Percentiles rank a stretch among this genome's conserved stretches.
phyloP scores from a whole-genome alignment of 2,888 invertebrate genomes.

The Sturmia bella region DNA sequence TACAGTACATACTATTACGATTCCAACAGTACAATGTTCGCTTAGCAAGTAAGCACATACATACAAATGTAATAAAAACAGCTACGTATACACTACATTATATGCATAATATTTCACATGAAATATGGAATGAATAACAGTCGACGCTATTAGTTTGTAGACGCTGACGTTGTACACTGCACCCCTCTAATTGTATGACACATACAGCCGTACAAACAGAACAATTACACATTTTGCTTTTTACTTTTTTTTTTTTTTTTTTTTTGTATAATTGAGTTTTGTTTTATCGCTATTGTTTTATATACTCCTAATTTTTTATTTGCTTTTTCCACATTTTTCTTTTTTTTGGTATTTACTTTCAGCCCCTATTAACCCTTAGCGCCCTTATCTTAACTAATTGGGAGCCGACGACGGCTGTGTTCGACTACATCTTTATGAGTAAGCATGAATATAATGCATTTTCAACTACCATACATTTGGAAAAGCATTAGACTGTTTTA shows the following conservation, averaged over 20 bases:
- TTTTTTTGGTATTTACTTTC: conserved; percentile 46
- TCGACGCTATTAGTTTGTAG: conserved; percentile 49
- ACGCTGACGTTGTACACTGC: conserved; percentile 48
- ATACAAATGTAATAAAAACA: background rate
- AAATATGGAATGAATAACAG: conserved; percentile 51
- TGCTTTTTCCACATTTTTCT: background rate
- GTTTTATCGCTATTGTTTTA: conserved; percentile 23
- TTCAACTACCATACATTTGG: conserved; percentile 25
- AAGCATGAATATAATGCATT: conserved; percentile 24
- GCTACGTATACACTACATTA: conserved; percentile 54
- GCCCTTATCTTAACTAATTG: conserved; percentile 38
- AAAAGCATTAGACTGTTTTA: conserved; percentile 21
- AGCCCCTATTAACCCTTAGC: conserved; percentile 65
- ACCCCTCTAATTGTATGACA: conserved; percentile 25
- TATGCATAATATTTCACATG: conserved; percentile 27
- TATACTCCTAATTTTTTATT: conserved; percentile 20
- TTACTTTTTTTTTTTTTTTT: conserved; percentile 35
- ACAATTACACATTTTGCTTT: background rate
- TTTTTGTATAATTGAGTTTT: conserved; percentile 3
- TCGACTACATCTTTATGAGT: conserved; percentile 28
- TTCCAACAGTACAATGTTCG: conserved; percentile 21
- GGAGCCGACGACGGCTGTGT: conserved; percentile 32
- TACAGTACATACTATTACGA: conserved; percentile 38
- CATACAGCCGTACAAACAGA: conserved; percentile 10
- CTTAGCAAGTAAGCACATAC: background rate